Evolutionary conservation across 2,113 vertebrate species (phyloP), one percentile per base, ranked within the genome.

Genomic region (Saguinus midas): DNA sequence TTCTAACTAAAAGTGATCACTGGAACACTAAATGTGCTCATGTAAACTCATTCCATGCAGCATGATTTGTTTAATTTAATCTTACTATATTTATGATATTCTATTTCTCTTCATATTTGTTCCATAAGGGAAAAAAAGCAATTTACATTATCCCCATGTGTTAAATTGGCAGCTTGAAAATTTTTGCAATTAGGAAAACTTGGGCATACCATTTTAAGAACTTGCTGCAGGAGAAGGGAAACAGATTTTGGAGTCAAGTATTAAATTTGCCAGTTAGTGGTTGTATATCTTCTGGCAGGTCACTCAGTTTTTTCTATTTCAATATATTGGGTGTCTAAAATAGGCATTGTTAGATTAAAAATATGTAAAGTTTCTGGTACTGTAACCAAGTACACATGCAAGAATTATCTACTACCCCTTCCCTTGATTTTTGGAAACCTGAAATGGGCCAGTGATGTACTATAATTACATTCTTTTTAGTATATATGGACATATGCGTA

Each of bases 151-250:
- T 3, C 2, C 11, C 6, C 3, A 21, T 81, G 4, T 73, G 32
- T 88, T 81, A 76, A 55, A 5, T 48, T 84, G 45, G 14, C 57
- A 95, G 29, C 58, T 40, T 85, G 17, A 82, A 86, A 48, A 43
- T 4, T 18, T 57, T 94, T 73, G 16, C 6, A 90, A 73, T 95
- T 73, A 58, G 18, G 21, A 95, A 87, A 88, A 84, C 5, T 43
- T 94, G 87, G 73, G 16, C 4, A 40, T 78, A 81, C 52, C 85
- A 90, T 43, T 94, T 92, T 92, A 82, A 93, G 79, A 72, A 91
- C 50, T 18, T 72, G 58, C 25, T 37, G 17, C 6, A 52, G 43
- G 52, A 93, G 17, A 87, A 82, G 64, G 45, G 78, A 89, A 91
- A 37, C 9, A 90, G 5, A 80, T 11, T 52, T 70, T 35, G 20